A percentile compares a stretch with the other conserved stretches of the same genome.
Conservation (phyloP, 2,797 vertebrate species). For the Macropus fuliginosus region DNA sequence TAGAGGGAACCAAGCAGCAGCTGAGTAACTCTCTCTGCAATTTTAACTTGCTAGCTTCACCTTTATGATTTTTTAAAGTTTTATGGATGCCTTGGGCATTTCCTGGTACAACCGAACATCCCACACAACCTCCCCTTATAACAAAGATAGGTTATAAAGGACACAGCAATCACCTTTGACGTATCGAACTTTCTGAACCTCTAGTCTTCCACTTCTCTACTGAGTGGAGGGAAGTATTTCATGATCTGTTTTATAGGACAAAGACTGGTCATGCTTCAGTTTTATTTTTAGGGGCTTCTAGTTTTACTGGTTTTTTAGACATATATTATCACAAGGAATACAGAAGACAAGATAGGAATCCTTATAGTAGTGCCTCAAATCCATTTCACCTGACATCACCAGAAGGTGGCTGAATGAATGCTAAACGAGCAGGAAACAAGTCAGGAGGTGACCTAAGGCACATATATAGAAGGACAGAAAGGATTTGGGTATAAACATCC, state of each 20-base stretch:
- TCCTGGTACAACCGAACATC: too few relatives aligned
- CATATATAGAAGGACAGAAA: too few relatives aligned
- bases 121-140: too few relatives aligned
- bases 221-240: too few relatives aligned
- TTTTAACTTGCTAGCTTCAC: too few relatives aligned
- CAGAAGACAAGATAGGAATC: neutral
- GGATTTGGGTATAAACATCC: neutral
- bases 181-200: neutral
- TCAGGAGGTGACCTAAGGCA: neutral
- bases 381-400: neutral
- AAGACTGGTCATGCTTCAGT: neutral
- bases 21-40: too few relatives aligned
- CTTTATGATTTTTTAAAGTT: too few relatives aligned
- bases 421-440: neutral
- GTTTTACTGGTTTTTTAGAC: too few relatives aligned
- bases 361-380: neutral
- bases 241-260: neutral
- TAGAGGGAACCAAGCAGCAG: too few relatives aligned
- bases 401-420: neutral
- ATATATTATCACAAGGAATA: too few relatives aligned
- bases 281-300: neutral
- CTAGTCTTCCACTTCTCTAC: neutral
- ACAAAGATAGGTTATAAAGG: too few relatives aligned
- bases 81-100: too few relatives aligned
- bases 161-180: neutral